These are phyloP conservation scores for Clivina fossor DNA, from an alignment of 2,888 invertebrate genomes.

Conservation along the genomic window DNA sequence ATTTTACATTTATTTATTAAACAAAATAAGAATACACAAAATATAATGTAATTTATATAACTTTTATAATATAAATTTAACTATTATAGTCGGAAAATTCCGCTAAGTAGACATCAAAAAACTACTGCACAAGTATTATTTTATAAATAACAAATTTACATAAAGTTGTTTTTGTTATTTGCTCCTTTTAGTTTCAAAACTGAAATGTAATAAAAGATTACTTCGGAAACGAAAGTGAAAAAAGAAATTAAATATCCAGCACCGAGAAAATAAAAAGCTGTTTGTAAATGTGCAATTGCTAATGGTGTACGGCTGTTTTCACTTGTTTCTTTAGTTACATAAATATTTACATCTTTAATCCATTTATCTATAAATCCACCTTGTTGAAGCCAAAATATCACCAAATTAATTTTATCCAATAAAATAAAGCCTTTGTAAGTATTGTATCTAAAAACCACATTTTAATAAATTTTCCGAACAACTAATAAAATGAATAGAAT, in stretches of 20 bases:
- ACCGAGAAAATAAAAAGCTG: slow-evolving; percentile 13
- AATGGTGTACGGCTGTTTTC: neutral
- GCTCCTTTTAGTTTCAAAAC: no score
- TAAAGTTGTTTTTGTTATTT: no score
- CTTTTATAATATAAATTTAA: no score
- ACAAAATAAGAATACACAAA: no score
- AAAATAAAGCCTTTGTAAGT: slow-evolving; percentile 12
- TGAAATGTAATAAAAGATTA: slow-evolving; percentile 8
- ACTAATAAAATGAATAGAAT: neutral
- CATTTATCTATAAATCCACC: slow-evolving; percentile 12
- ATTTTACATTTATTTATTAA: no score
- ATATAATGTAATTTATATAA: no score
- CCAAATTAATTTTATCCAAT: slow-evolving; percentile 13
- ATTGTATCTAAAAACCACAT: slow-evolving; percentile 14
- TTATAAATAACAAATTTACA: no score
- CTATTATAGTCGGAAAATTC: no score
- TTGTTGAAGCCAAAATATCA: slow-evolving; percentile 11
- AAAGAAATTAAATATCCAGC: slow-evolving; percentile 1
- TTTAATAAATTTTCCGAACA: slow-evolving; percentile 1
- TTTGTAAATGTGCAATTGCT: slow-evolving; percentile 8
- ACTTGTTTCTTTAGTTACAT: neutral
- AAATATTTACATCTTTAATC: slow-evolving; percentile 10
- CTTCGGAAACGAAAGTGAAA: slow-evolving; percentile 5
- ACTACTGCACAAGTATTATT: no score
- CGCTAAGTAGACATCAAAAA: no score